Evolutionary conservation across 2,113 vertebrate genomes (phyloP), one percentile per base, ranked within the genome.

Genomic region (Struthio camelus): DNA sequence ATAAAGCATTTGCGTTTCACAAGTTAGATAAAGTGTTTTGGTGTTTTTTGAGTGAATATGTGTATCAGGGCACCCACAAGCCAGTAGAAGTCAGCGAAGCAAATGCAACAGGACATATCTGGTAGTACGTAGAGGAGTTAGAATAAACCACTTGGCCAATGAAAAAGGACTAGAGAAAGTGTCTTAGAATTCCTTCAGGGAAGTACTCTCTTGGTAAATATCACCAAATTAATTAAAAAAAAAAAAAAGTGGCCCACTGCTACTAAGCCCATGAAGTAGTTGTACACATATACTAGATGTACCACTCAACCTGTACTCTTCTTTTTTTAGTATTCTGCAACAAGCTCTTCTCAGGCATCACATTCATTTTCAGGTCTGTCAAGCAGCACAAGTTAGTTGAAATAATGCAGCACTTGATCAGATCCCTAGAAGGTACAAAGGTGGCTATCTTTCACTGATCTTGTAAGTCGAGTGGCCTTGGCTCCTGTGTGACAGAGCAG

Each of bases 41-140:
- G 42, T 48, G 14, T 51, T 58, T 42, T 32, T 65, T 54, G 27
- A 87, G 32, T 25, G 14, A n/a, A 23, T 12, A 5, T 34, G 16
- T 16, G 34, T 76, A 40, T 53, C 67, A 30, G 8, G 36, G 67
- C 12, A 92, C 16, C 30, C 50, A 75, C 23, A 38, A 76, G 40
- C 24, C 46, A 71, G 10, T 11, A 28, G 34, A 89, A 91, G 50
- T 61, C 50, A 62, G 44, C 40, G 19, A 6, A 42, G 50, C 27
- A 80, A 24, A 78, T 32, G 59, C 46, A 89, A 38, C 7, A 54
- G 22, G 13, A 59, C 14, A 48, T 25, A 86, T 3, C 19, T 36
- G 10, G 24, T 0, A 23, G 38, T 8, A n/a, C 7, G 5, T 1
- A 0, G 2, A 58, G 42, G 34, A 77, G 18, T 23, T 9, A 86